These are phyloP conservation scores for Hylomyscus alleni DNA, from an alignment of 2,797 vertebrate genomes.

Conservation along the genomic window DNA sequence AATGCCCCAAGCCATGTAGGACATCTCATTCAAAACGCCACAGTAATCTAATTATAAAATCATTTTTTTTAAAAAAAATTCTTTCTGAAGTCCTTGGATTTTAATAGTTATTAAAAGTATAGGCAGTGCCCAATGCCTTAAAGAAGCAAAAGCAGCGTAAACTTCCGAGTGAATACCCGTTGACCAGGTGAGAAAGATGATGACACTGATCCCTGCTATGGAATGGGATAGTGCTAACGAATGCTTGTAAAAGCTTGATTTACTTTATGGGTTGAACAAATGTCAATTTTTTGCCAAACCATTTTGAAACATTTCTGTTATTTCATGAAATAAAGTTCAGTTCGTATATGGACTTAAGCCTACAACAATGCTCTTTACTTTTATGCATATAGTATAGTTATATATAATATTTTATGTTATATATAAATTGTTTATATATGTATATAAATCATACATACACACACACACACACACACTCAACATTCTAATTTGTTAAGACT, in stretches of 20 bases:
- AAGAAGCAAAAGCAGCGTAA: background rate
- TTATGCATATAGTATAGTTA: background rate
- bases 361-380: slow-evolving; percentile 38
- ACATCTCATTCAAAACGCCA: background rate
- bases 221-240: slow-evolving; percentile 30
- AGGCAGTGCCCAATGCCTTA: slow-evolving; percentile 42
- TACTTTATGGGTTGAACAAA: background rate
- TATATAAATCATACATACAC: too few relatives aligned
- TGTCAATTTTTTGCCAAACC: background rate
- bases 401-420: background rate
- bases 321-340: slow-evolving; percentile 42
- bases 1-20: background rate
- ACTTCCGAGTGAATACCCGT: slow-evolving; percentile 34
- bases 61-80: background rate
- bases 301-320: slow-evolving; percentile 48
- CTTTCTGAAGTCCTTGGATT: background rate
- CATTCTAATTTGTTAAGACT: slow-evolving; percentile 60
- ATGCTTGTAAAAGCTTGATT: background rate
- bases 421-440: background rate
- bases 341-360: background rate
- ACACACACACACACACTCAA: background rate
- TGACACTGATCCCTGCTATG: background rate
- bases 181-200: slow-evolving; percentile 52
- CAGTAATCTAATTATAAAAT: background rate
- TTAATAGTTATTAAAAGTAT: slow-evolving; percentile 35